Evolutionary conservation across 2,797 vertebrate species (phyloP), one percentile per base, ranked within the genome.

Genomic region (Leucoraja ocellata): DNA sequence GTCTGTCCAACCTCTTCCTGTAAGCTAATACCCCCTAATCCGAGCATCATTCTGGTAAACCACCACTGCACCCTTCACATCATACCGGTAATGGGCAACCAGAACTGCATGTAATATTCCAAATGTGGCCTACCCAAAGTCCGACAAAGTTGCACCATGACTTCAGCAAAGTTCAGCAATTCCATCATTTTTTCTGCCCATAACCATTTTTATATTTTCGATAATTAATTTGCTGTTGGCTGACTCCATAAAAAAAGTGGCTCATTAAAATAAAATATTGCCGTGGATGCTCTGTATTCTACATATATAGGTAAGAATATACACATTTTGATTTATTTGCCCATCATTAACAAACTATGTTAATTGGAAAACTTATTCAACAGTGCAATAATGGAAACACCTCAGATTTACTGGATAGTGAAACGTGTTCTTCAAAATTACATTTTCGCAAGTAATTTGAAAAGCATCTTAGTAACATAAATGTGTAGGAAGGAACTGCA

Each of bases 391-490:
- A 21, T 1, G 13, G 11, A 65, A 32, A 32, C 8, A 88, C n/a
- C 14, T 88, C 61, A 18, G 16, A 36, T 88, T 65, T 65, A 32
- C 63, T 65, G 18, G 58, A 36, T n/a, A 68, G 84, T 36, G 36
- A 68, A 88, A 68, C 16, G n/a, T 68, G 61, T 36, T 88, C n/a
- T 88, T 68, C 63, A 88, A 68, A 36, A 21, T 3, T 68, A 68
- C n/a, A 39, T 68, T 36, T 68, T 88, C 68, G n/a, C 28, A 88
- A 88, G 63, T 68, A 88, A 88, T 28, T 88, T 88, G 16, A 88
- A 32, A 54, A 54, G 46, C 4, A 54, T 54, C 46, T 54, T 54
- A 54, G 46, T 6, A 54, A 54, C 46, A 54, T 54, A 54, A 54
- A 54, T 54, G 46, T 54, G 46, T 54, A 54, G 46, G 46, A 54